These are phyloP conservation scores for Notocelia uddmanniana DNA, from an alignment of 2,888 invertebrate species.

Conservation along the genomic window DNA sequence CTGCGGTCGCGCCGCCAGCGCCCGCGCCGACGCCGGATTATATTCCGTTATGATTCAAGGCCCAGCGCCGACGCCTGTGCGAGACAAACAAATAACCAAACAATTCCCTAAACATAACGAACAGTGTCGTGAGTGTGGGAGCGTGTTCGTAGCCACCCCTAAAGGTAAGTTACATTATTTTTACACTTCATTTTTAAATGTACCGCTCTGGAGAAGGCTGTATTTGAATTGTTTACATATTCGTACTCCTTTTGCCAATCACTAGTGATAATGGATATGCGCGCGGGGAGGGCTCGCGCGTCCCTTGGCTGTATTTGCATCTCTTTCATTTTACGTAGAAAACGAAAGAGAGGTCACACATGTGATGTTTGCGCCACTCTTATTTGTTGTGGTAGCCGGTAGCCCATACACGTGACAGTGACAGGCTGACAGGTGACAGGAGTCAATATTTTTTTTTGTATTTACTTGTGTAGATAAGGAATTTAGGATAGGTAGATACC, in stretches of 20 bases:
- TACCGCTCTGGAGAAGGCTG: slow-evolving; percentile 7
- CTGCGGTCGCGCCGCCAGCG: slow-evolving; percentile 65
- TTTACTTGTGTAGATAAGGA: too few species aligned
- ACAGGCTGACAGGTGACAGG: slow-evolving; percentile 12
- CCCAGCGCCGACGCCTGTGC: slow-evolving; percentile 56
- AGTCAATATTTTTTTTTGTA: too few species aligned
- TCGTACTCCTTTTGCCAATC: slow-evolving; percentile 10
- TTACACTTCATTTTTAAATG: background rate
- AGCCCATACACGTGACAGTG: slow-evolving; percentile 24
- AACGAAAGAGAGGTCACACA: background rate
- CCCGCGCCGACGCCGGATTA: slow-evolving; percentile 57
- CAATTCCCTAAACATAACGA: slow-evolving; percentile 13
- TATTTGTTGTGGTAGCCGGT: slow-evolving; percentile 21
- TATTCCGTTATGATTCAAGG: slow-evolving; percentile 49
- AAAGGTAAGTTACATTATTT: slow-evolving; percentile 21
- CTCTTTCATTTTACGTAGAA: slow-evolving; percentile 17
- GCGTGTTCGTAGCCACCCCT: background rate
- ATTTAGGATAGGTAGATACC: too few species aligned
- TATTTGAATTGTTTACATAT: slow-evolving; percentile 19
- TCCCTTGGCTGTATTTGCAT: background rate
- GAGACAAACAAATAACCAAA: slow-evolving; percentile 31
- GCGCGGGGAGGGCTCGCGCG: background rate
- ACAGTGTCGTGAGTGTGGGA: slow-evolving; percentile 30
- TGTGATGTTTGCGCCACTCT: background rate
- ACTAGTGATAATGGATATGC: background rate